Evolutionary conservation across 92 coral and sea anemone genomes (phyloP).

Genomic region (Zoanthus solanderi): DNA sequence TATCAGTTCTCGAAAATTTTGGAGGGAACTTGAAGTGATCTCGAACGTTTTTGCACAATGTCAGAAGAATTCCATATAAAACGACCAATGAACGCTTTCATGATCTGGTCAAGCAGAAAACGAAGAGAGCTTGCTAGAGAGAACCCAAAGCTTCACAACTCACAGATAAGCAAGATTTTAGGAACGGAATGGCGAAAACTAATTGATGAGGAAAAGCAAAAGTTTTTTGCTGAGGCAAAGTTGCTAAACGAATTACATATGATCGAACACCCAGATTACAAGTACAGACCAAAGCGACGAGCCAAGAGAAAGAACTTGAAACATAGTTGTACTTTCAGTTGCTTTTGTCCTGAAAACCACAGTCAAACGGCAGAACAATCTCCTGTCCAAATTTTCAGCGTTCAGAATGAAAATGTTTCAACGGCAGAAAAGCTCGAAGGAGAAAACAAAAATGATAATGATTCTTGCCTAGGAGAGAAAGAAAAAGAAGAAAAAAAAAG

Average conservation of each 20-base stretch:
- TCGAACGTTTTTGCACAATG: neutral
- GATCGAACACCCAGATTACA: constrained; percentile 92
- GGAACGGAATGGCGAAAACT: constrained; percentile 85
- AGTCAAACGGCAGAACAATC: constrained; percentile 2
- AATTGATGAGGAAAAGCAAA: constrained; percentile 79
- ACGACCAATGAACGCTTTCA: constrained; percentile 91
- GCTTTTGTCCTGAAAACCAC: constrained; percentile 34
- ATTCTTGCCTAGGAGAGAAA: constrained; percentile 6
- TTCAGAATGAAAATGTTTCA: constrained; percentile 8
- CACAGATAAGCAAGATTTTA: constrained; percentile 87
- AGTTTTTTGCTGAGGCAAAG: constrained; percentile 91
- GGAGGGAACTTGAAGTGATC: neutral
- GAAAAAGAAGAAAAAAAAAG: constrained; percentile 12
- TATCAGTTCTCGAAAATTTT: neutral
- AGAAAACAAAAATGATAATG: neutral
- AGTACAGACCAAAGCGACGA: constrained; percentile 82
- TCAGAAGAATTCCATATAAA: constrained; percentile 69
- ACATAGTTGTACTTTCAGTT: constrained; percentile 28
- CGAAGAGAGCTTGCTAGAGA: constrained; percentile 81
- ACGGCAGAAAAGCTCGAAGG: constrained; percentile 3
- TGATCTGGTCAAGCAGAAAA: constrained; percentile 91
- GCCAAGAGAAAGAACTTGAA: constrained; percentile 66
- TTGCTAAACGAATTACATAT: constrained; percentile 82
- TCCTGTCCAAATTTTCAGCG: constrained; percentile 18
- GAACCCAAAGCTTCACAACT: constrained; percentile 86